phyloP scores from a whole-genome alignment of 2,797 vertebrate genomes.

The Monodelphis domestica region DNA sequence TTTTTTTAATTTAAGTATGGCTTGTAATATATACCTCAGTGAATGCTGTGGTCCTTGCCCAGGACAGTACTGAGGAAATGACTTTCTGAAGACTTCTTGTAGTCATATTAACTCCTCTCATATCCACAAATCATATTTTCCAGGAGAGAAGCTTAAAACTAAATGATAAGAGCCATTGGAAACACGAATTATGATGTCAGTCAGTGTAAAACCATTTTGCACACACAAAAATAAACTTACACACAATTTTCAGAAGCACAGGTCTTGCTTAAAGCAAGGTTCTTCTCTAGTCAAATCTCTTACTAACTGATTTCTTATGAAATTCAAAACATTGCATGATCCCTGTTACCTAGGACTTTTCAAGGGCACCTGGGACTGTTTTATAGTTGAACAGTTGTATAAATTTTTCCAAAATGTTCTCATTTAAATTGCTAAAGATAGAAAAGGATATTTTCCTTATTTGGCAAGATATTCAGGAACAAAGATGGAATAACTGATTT shows the following conservation, averaged over 20 bases:
- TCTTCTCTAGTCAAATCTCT: neutral
- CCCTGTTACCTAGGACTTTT: neutral
- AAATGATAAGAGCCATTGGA: slow-evolving; percentile 47
- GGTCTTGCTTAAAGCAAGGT: slow-evolving; percentile 1
- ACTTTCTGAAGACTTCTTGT: slow-evolving; percentile 35
- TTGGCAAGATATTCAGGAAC: neutral
- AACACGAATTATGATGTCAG: slow-evolving; percentile 48
- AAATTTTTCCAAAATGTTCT: slow-evolving; percentile 9
- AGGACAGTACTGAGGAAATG: neutral
- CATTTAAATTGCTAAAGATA: slow-evolving; percentile 25
- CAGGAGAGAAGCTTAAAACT: slow-evolving; percentile 42
- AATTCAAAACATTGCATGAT: slow-evolving; percentile 47
- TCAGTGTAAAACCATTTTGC: slow-evolving; percentile 40
- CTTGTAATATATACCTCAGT: neutral
- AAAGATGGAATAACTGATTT: neutral
- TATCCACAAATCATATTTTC: neutral
- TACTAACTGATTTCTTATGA: slow-evolving; percentile 19
- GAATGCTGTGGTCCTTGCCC: neutral
- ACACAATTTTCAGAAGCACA: slow-evolving; percentile 19
- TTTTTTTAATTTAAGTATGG: neutral
- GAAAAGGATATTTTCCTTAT: neutral
- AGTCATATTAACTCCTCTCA: slow-evolving; percentile 14
- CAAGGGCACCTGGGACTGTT: neutral
- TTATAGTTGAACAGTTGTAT: slow-evolving; percentile 41
- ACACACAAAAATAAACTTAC: slow-evolving; percentile 49